Percentiles rank a stretch among this genome's conserved stretches.
Evolutionary conservation across 2,888 invertebrate genomes (phyloP).

Genomic region (Saturnia pavonia): DNA sequence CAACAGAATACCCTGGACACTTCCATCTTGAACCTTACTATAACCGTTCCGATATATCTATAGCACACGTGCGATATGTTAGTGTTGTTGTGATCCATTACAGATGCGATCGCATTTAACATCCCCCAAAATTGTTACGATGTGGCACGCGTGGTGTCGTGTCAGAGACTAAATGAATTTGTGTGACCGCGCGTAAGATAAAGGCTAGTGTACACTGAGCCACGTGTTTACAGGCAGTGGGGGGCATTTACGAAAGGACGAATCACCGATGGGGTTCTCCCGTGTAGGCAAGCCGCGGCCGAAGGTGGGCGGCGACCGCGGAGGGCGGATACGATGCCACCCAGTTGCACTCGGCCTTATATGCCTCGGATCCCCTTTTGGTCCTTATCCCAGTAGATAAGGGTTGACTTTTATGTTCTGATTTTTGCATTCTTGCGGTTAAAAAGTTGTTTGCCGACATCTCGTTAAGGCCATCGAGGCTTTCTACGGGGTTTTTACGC

Average conservation of each 20-base stretch:
- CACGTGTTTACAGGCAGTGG: constrained; percentile 62
- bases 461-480: constrained; percentile 9
- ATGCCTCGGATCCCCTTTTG: constrained; percentile 49
- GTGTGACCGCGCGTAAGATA: constrained; percentile 73
- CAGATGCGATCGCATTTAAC: constrained; percentile 60
- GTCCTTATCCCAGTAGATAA: constrained; percentile 44
- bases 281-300: constrained; percentile 46
- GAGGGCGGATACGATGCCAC: constrained; percentile 59
- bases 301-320: constrained; percentile 52
- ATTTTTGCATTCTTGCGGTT: constrained; percentile 31
- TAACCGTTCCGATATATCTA: constrained; percentile 67
- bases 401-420: constrained; percentile 51
- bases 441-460: constrained; percentile 22
- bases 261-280: constrained; percentile 58
- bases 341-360: constrained; percentile 58
- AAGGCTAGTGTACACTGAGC: constrained; percentile 59
- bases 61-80: constrained; percentile 61
- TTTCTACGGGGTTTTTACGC: constrained; percentile 25
- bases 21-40: constrained; percentile 69
- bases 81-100: constrained; percentile 69
- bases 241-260: constrained; percentile 52
- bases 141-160: constrained; percentile 74
- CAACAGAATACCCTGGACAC: constrained; percentile 43
- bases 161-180: constrained; percentile 74
- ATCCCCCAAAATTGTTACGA: constrained; percentile 68